Percentiles rank a stretch among this genome's conserved stretches.
Evolutionary conservation across 2,113 vertebrate genomes (phyloP).

Genomic region (Empidonax traillii): DNA sequence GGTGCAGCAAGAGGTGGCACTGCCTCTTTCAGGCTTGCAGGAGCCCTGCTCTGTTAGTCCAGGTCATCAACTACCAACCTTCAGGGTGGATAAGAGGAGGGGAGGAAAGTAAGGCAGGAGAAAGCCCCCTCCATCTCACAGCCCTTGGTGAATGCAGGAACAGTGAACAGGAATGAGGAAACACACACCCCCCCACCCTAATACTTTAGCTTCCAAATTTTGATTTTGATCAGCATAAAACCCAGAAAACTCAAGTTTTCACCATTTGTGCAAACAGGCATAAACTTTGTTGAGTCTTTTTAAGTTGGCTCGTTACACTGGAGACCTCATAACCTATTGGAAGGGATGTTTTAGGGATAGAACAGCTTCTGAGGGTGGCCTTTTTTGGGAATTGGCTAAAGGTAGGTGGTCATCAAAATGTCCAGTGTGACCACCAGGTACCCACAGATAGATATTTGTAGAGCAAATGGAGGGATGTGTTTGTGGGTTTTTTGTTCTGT

Average conservation of each 20-base stretch:
- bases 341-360: background rate
- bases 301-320: background rate
- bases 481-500: background rate
- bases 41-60: background rate
- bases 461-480: rapidly evolving
- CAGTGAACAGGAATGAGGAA: background rate
- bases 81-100: background rate
- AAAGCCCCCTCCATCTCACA: background rate
- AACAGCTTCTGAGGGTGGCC: background rate
- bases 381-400: background rate
- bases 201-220: background rate
- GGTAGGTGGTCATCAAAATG: background rate
- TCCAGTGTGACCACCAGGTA: background rate
- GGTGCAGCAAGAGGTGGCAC: background rate
- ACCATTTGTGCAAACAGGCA: background rate
- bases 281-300: background rate
- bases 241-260: background rate
- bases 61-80: background rate
- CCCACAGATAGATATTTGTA: background rate
- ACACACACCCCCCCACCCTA: rapidly evolving
- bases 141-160: background rate
- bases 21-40: background rate
- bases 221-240: background rate
- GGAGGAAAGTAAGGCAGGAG: background rate
- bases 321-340: background rate